These are phyloP conservation scores for Lycaon pictus DNA, from an alignment of 2,113 vertebrate species.

Conservation along the genomic window DNA sequence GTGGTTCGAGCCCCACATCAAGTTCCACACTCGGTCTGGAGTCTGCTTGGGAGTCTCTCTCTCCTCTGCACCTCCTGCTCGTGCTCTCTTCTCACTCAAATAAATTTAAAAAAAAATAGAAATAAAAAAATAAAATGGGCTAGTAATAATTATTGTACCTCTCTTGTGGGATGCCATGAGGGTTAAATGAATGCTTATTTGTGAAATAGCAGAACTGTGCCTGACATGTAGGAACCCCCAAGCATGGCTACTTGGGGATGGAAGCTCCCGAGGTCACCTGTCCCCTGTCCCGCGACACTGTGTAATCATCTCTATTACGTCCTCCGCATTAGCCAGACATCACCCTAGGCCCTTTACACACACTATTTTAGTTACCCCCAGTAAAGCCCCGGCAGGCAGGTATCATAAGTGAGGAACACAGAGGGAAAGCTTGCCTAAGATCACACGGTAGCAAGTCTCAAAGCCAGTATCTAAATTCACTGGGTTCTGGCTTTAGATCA, in stretches of 20 bases:
- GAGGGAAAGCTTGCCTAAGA: not conserved
- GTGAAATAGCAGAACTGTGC: not conserved
- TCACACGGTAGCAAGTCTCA: not conserved
- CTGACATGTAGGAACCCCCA: not conserved
- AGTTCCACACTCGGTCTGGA: rapidly evolving
- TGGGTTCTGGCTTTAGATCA: not conserved
- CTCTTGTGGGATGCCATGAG: too few species aligned
- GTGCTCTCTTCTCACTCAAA: not conserved
- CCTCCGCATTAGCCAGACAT: not conserved
- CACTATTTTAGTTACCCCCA: too few species aligned
- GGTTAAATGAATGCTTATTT: not conserved
- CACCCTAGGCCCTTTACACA: not conserved
- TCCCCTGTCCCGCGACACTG: rapidly evolving
- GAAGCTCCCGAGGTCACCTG: not conserved
- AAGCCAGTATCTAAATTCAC: not conserved
- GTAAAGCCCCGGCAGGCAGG: not conserved
- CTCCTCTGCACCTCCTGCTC: not conserved
- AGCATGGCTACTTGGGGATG: rapidly evolving
- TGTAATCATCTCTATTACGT: rapidly evolving
- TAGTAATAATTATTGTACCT: not conserved
- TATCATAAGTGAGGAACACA: not conserved
- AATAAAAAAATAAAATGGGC: not conserved
- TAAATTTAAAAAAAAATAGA: not conserved
- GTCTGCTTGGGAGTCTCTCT: not conserved
- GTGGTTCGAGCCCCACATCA: not conserved